Conservation (phyloP, 2,797 vertebrate genomes). For the Rhinichthys osculus region DNA sequence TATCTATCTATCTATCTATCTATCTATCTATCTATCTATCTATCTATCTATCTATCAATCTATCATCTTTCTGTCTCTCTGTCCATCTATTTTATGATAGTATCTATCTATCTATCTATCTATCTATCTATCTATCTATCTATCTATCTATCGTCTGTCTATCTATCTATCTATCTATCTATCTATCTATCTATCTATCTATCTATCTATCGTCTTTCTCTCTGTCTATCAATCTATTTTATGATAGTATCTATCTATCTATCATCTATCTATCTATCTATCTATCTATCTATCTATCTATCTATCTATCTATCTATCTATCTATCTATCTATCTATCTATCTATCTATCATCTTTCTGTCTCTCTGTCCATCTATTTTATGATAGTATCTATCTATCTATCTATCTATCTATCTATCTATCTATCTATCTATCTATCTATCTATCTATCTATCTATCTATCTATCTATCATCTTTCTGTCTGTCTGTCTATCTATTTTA, state of each 20-base stretch:
- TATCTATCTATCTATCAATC: not conserved
- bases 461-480: fast-evolving
- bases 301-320: not conserved
- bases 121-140: not conserved
- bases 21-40: not conserved
- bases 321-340: not conserved
- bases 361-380: not conserved
- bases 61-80: fast-evolving
- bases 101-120: not conserved
- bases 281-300: not conserved
- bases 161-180: not conserved
- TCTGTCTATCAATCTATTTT: not conserved
- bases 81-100: no score
- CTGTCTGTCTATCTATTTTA: not conserved
- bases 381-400: no score
- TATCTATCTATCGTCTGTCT: not conserved
- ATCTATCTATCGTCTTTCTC: not conserved
- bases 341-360: not conserved
- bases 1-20: not conserved
- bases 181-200: not conserved
- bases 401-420: not conserved
- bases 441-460: not conserved
- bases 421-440: not conserved
- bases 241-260: no score
- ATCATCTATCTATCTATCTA: not conserved